Evolutionary conservation across 2,797 vertebrate genomes (phyloP), one percentile per base, ranked within the genome.

Genomic region (Graptemys geographica): DNA sequence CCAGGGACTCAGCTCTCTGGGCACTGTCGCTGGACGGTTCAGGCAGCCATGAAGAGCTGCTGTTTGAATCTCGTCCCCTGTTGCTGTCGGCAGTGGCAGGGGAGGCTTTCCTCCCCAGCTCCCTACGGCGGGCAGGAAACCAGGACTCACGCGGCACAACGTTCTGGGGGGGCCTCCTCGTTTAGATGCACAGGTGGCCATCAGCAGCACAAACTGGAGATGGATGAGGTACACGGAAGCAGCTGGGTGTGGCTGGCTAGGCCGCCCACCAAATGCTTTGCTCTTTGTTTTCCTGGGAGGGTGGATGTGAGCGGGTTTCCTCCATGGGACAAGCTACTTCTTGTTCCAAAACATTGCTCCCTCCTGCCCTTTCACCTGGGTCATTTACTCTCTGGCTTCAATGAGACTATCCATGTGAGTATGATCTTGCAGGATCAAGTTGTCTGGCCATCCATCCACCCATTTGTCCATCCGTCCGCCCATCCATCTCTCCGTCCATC

Each of bases 291-390:
- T 1, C 8, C 2, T 1, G 2, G 10, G 7, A 6, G 1, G 37
- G 52, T 53, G 0, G 1, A 5, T 0, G 0, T 10, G 37, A 37
- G 33, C 9, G 2, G 65, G 65, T 21, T 37, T 19, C n/a, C 18
- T 21, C 18, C 18, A 18, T 21, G 18, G 62, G n/a, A 37, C n/a
- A 11, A 37, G n/a, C 33, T 10, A 5, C n/a, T 69, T 3, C n/a
- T 69, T 37, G 5, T 37, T 69, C 33, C n/a, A 23, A 37, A 69
- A 69, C n/a, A 21, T 37, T 37, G n/a, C n/a, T 37, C n/a, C 18
- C 18, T 21, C 18, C n/a, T 69, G 65, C 65, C 16, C n/a, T 69
- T 69, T 69, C n/a, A 37, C n/a, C 33, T 44, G 52, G 25, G 2
- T 7, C 53, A 18, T 25, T 5, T 0, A 0, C 44, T 52, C 10